A percentile compares a stretch with the other conserved stretches of the same genome.
Evolutionary conservation across 2,113 vertebrate genomes (phyloP).

Genomic region (Petrocephalus zakoni): DNA sequence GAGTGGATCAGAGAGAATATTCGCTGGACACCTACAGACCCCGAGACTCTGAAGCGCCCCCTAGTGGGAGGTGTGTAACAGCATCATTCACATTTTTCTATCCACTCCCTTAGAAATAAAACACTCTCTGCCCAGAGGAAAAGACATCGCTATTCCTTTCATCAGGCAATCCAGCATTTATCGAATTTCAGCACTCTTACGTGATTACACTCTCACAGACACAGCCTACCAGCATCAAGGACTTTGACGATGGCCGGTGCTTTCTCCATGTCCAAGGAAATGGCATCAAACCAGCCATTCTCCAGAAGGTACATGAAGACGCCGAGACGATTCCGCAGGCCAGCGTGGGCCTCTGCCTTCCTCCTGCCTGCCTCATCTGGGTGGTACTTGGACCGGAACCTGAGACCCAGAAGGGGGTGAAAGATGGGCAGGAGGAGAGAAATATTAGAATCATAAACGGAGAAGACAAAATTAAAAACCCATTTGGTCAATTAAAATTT

Average conservation of each 20-base stretch:
- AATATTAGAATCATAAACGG: not conserved
- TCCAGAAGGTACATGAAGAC: constrained; percentile 81
- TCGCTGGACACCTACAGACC: not conserved
- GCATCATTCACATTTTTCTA: not conserved
- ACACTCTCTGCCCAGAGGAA: not conserved
- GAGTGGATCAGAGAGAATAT: not conserved
- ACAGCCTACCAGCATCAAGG: constrained; percentile 72
- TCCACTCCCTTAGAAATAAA: not conserved
- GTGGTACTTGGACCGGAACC: constrained; percentile 89
- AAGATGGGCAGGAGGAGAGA: constrained; percentile 21
- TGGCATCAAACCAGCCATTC: constrained; percentile 72
- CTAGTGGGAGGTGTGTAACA: not conserved
- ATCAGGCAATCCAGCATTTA: not conserved
- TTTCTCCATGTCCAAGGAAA: constrained; percentile 80
- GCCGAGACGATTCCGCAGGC: constrained; percentile 72
- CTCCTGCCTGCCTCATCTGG: constrained; percentile 79
- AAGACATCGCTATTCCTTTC: not conserved
- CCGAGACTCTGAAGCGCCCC: not conserved
- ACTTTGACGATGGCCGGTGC: constrained; percentile 77
- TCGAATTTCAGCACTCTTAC: not conserved
- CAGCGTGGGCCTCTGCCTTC: constrained; percentile 69
- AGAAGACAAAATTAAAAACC: not conserved
- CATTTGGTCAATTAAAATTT: not conserved
- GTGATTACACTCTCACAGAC: not conserved
- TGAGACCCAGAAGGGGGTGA: constrained; percentile 40